Percentiles rank a stretch among this genome's conserved stretches.
These are phyloP conservation scores for Sander vitreus DNA, from an alignment of 2,113 vertebrate genomes.

Conservation along the genomic window DNA sequence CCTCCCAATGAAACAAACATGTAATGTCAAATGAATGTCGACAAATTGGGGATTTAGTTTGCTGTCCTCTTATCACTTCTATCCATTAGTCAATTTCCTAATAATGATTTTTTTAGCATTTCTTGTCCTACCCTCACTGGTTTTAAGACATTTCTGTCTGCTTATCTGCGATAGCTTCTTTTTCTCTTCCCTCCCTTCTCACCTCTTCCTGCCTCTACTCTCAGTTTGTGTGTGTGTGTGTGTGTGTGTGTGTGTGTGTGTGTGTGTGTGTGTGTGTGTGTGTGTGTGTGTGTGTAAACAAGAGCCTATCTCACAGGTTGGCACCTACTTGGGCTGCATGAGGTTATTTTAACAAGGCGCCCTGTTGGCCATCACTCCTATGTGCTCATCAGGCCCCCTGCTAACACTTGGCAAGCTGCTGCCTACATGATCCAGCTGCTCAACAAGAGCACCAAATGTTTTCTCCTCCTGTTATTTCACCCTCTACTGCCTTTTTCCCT, in stretches of 20 bases:
- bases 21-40: not conserved
- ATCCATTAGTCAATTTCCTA: not conserved
- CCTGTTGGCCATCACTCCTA: slow-evolving; percentile 35
- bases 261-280: slow-evolving; percentile 16
- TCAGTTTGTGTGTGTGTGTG: not conserved
- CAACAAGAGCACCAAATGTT: not conserved
- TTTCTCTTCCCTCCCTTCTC: not conserved
- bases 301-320: slow-evolving; percentile 62
- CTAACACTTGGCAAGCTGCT: slow-evolving; percentile 28
- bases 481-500: not conserved
- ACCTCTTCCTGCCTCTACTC: not conserved
- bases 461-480: not conserved
- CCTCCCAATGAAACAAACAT: not conserved
- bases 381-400: slow-evolving; percentile 15
- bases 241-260: too few relatives aligned
- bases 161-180: not conserved
- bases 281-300: slow-evolving; percentile 47
- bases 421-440: slow-evolving; percentile 21
- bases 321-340: slow-evolving; percentile 51
- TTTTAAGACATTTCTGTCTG: not conserved
- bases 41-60: not conserved
- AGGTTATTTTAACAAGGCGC: slow-evolving; percentile 74
- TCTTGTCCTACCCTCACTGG: not conserved
- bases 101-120: not conserved
- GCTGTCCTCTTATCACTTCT: not conserved